A percentile compares a stretch with the other conserved stretches of the same genome.
phyloP scores from a whole-genome alignment of 2,113 vertebrate species.

The Albula glossodonta region DNA sequence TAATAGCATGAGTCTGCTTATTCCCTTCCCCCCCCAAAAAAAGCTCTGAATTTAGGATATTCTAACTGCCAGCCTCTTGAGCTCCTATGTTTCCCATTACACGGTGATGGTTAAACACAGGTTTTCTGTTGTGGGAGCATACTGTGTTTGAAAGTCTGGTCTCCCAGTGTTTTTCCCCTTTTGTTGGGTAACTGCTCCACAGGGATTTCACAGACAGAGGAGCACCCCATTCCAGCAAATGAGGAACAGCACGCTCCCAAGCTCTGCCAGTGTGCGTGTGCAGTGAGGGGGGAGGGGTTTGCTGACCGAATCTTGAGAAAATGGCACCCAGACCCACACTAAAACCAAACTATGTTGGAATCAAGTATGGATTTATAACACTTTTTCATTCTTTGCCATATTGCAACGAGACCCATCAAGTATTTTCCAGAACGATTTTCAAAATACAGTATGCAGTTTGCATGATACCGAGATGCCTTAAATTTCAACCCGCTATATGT shows the following conservation, averaged over 20 bases:
- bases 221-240: background rate
- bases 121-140: background rate
- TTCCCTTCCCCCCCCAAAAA: no score
- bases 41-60: no score
- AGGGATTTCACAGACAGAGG: constrained; percentile 3
- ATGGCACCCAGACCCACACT: background rate
- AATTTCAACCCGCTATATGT: background rate
- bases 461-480: constrained; percentile 33
- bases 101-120: background rate
- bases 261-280: background rate
- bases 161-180: background rate
- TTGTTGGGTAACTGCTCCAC: background rate
- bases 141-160: background rate
- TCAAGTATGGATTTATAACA: no score
- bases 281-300: background rate
- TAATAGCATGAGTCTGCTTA: no score
- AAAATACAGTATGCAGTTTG: constrained; percentile 41
- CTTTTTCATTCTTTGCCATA: no score
- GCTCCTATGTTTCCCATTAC: background rate
- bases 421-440: no score
- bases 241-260: background rate
- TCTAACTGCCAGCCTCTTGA: no score
- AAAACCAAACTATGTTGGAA: background rate
- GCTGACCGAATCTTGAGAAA: background rate
- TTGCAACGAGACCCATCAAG: no score